A percentile compares a stretch with the other conserved stretches of the same genome.
Conservation (phyloP, 2,113 vertebrate genomes). For the Chlamydotis undulata region DNA sequence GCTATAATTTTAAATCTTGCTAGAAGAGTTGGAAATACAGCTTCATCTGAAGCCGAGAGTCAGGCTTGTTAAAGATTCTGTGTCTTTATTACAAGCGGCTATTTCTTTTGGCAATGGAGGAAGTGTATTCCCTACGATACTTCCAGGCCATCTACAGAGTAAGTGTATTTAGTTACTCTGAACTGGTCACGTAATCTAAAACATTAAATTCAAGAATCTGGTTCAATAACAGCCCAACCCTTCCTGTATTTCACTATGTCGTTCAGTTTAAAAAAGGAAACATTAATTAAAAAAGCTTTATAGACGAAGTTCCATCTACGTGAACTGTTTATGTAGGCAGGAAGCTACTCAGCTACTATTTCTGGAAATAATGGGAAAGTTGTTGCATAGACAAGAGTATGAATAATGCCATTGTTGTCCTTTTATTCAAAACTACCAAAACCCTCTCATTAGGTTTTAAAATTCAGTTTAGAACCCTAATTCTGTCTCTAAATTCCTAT, state of each 20-base stretch:
- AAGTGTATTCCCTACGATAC: neutral
- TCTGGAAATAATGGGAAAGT: conserved; percentile 56
- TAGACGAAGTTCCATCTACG: neutral
- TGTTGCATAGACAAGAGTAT: neutral
- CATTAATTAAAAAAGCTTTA: conserved; percentile 19
- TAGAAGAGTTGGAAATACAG: conserved; percentile 14
- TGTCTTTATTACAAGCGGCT: conserved; percentile 7
- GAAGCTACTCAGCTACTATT: conserved; percentile 48
- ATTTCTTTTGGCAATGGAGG: neutral
- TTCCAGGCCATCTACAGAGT: neutral
- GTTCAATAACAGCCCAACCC: conserved; percentile 16
- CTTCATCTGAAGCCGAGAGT: conserved; percentile 1
- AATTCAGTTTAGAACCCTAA: neutral
- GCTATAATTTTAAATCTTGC: neutral
- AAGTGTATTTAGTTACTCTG: neutral
- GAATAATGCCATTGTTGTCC: conserved; percentile 36
- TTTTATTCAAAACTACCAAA: conserved; percentile 13
- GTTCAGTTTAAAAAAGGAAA: conserved; percentile 17
- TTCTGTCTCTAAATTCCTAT: neutral
- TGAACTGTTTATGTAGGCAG: conserved; percentile 44
- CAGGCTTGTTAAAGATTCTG: conserved; percentile 40
- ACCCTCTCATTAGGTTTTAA: conserved; percentile 12
- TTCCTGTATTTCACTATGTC: conserved; percentile 35
- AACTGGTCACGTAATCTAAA: conserved; percentile 6
- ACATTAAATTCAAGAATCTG: conserved; percentile 15